These are phyloP conservation scores for Lasioglossum villosulum DNA, from an alignment of 2,888 invertebrate species.

Conservation along the genomic window DNA sequence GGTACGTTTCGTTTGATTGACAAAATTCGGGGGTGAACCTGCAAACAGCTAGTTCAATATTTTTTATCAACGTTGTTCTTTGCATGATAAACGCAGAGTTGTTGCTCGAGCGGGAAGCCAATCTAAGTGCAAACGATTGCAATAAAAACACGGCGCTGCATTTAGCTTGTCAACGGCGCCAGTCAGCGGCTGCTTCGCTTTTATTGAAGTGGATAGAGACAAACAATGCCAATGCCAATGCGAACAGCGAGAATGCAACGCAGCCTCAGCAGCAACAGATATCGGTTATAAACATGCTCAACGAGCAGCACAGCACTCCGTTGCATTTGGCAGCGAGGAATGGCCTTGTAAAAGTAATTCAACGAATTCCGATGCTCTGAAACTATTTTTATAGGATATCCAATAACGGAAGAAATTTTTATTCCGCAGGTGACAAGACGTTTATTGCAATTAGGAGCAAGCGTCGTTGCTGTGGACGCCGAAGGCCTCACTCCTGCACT, in stretches of 20 bases:
- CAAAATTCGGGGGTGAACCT: not conserved
- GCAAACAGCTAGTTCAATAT: not conserved
- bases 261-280: conserved; percentile 67
- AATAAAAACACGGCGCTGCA: conserved; percentile 88
- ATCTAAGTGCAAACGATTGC: conserved; percentile 85
- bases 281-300: conserved; percentile 85
- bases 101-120: conserved; percentile 85
- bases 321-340: conserved; percentile 88
- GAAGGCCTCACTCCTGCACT: conserved; percentile 88
- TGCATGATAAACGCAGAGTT: conserved; percentile 82
- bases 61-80: not conserved
- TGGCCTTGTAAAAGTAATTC: conserved; percentile 86
- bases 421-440: conserved; percentile 85
- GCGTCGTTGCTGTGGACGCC: conserved; percentile 86
- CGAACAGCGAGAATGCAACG: conserved; percentile 42
- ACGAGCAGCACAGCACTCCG: conserved; percentile 87
- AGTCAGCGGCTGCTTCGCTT: conserved; percentile 86
- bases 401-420: not conserved
- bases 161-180: conserved; percentile 87
- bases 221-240: conserved; percentile 53
- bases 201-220: conserved; percentile 86
- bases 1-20: conserved; percentile 80
- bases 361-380: not conserved
- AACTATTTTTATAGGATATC: not conserved
- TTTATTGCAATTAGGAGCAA: conserved; percentile 87